Conservation (phyloP, 2,888 invertebrate species). For the Crematogaster levior region DNA sequence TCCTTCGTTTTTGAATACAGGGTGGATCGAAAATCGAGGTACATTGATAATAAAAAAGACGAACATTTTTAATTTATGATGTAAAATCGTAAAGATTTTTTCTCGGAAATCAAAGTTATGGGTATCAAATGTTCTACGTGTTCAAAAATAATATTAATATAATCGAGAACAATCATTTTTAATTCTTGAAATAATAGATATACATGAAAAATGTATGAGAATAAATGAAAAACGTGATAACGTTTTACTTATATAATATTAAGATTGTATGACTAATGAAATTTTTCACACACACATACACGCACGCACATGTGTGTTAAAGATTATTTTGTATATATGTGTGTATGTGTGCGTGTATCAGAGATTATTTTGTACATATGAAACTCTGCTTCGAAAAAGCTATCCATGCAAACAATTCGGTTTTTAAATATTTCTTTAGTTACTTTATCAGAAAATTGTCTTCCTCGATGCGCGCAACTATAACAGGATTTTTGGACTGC, state of each 20-base stretch:
- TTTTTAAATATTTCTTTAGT: slow-evolving; percentile 3
- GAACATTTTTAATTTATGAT: neutral
- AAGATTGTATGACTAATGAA: neutral
- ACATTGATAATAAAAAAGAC: neutral
- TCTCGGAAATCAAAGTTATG: neutral
- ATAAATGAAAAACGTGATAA: neutral
- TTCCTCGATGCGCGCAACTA: neutral
- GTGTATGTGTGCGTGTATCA: too few relatives aligned
- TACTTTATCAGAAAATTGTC: neutral
- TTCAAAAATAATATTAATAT: neutral
- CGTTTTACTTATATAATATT: neutral
- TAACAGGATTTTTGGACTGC: neutral
- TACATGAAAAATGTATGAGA: neutral
- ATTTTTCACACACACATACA: too few relatives aligned
- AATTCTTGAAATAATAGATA: neutral
- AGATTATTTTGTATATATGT: too few relatives aligned
- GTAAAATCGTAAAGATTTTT: neutral
- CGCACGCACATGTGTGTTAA: too few relatives aligned
- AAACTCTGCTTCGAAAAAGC: neutral
- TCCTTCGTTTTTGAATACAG: slow-evolving; percentile 6
- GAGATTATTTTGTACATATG: neutral
- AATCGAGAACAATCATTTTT: neutral
- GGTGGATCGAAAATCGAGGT: slow-evolving; percentile 7
- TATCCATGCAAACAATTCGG: neutral
- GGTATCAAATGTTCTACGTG: neutral